A percentile compares a stretch with the other conserved stretches of the same genome.
Evolutionary conservation across 2,797 vertebrate species (phyloP).

Genomic region (Chaenodraco wilsoni): DNA sequence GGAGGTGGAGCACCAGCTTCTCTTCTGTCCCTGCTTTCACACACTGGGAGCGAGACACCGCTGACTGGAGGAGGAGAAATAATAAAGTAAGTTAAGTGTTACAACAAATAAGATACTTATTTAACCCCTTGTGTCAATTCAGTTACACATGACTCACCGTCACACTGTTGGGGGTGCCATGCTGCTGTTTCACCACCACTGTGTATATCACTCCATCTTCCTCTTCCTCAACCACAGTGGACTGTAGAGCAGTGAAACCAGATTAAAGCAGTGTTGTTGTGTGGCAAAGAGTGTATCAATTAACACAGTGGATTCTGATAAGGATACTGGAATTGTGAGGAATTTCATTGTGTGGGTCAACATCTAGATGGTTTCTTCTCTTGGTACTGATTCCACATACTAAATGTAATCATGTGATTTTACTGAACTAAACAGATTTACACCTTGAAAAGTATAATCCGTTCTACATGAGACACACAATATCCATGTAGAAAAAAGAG

Average conservation of each 20-base stretch:
- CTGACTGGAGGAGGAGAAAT: conserved; percentile 50
- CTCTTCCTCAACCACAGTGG: conserved; percentile 85
- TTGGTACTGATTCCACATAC: neutral
- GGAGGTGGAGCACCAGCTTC: conserved; percentile 89
- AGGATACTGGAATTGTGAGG: neutral
- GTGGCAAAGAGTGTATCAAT: neutral
- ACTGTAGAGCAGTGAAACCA: conserved; percentile 59
- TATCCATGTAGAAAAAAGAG: conserved; percentile 1
- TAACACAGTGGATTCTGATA: neutral
- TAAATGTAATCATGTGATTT: neutral
- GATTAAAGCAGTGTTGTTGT: neutral
- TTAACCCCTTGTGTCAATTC: too few relatives aligned
- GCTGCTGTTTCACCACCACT: conserved; percentile 82
- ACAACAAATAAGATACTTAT: neutral
- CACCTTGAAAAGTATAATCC: neutral
- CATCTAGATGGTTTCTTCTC: neutral
- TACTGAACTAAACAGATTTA: neutral
- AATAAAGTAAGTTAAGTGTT: conserved; percentile 2
- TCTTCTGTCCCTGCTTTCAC: conserved; percentile 89
- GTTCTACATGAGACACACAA: neutral
- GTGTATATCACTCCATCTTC: conserved; percentile 88
- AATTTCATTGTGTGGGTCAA: neutral
- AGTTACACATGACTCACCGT: conserved; percentile 49
- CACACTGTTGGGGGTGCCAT: conserved; percentile 44
- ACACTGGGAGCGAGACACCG: conserved; percentile 71